A percentile compares a stretch with the other conserved stretches of the same genome.
phyloP scores from a whole-genome alignment of 1,140 invertebrate species.

The Pseudomyrmex concolor region DNA sequence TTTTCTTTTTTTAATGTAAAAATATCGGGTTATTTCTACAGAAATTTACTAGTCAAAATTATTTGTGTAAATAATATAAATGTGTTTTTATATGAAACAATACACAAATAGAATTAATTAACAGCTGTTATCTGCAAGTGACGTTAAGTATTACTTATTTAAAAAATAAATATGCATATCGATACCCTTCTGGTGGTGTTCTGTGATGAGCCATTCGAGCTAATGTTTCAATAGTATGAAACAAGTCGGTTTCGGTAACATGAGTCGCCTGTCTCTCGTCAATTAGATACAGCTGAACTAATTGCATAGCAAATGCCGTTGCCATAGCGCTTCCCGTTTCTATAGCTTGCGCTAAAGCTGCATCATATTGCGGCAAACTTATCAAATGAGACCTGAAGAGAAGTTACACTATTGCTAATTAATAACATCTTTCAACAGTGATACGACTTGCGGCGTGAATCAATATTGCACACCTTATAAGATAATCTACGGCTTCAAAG shows the following conservation, averaged over 20 bases:
- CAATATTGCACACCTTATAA: conserved; percentile 88
- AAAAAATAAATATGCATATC: background rate
- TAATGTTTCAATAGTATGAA: conserved; percentile 93
- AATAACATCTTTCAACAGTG: background rate
- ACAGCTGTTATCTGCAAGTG: no score
- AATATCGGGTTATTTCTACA: background rate
- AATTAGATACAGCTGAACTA: conserved; percentile 94
- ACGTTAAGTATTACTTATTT: background rate
- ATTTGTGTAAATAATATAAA: no score
- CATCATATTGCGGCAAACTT: conserved; percentile 92
- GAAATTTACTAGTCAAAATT: no score
- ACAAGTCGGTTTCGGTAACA: conserved; percentile 93
- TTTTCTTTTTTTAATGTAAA: background rate
- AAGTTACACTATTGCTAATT: background rate
- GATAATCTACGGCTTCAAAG: conserved; percentile 94
- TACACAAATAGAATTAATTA: no score
- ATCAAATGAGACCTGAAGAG: conserved; percentile 86
- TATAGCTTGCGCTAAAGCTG: conserved; percentile 93
- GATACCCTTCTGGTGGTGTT: conserved; percentile 92
- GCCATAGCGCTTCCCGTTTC: conserved; percentile 95
- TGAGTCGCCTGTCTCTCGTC: conserved; percentile 93
- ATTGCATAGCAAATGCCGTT: conserved; percentile 95
- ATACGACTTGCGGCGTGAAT: background rate
- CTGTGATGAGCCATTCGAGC: conserved; percentile 90
- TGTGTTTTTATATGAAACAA: no score